phyloP scores from a whole-genome alignment of 2,888 invertebrate genomes.

The Caenorhabditis zanzibari region DNA sequence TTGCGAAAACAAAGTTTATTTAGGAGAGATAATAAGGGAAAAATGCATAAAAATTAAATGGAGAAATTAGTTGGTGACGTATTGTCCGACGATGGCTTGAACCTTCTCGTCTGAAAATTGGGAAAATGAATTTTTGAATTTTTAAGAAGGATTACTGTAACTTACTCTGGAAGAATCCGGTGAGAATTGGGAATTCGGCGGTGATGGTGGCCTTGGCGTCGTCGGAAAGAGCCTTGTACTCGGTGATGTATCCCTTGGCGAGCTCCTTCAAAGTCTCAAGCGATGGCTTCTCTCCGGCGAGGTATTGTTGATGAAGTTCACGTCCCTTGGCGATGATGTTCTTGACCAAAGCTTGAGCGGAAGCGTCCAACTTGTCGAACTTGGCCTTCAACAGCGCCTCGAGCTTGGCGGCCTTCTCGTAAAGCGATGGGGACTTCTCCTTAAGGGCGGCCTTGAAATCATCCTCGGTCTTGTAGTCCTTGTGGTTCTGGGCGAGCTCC shows the following conservation, averaged over 20 bases:
- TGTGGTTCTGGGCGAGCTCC: constrained; percentile 77
- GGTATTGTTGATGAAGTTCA: constrained; percentile 74
- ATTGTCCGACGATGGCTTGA: constrained; percentile 62
- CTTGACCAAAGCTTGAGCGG: constrained; percentile 79
- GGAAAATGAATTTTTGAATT: not conserved
- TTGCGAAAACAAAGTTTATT: constrained; percentile 26
- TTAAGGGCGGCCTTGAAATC: constrained; percentile 79
- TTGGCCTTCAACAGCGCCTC: constrained; percentile 72
- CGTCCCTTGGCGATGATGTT: constrained; percentile 77
- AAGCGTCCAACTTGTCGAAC: constrained; percentile 74
- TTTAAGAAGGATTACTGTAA: no score
- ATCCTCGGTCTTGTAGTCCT: constrained; percentile 73
- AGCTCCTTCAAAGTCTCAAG: constrained; percentile 73
- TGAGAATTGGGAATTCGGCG: constrained; percentile 80
- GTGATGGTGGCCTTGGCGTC: constrained; percentile 78
- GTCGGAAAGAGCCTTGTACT: constrained; percentile 76
- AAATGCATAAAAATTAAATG: constrained; percentile 12
- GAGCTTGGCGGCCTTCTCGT: constrained; percentile 78
- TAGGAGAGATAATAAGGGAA: not conserved
- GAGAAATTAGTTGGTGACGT: constrained; percentile 63
- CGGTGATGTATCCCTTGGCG: constrained; percentile 68
- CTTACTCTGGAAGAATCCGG: constrained; percentile 73
- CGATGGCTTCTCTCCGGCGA: constrained; percentile 79
- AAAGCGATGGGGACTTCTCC: constrained; percentile 78
- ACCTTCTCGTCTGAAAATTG: constrained; percentile 67